Conservation (phyloP, 2,113 vertebrate species). For the Hydropotes inermis region DNA sequence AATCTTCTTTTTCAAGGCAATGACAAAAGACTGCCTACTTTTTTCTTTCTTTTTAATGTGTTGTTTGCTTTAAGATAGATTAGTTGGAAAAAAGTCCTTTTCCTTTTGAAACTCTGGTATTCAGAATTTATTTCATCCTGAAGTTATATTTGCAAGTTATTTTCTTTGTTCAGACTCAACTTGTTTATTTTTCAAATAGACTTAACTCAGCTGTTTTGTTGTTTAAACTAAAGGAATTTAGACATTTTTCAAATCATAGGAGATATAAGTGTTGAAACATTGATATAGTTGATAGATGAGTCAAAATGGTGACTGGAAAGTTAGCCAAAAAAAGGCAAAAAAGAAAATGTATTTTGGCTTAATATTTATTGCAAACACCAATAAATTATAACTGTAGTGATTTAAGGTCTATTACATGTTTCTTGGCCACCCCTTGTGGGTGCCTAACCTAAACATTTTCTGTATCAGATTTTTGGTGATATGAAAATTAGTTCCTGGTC, state of each 20-base stretch:
- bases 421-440: neutral
- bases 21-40: neutral
- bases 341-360: neutral
- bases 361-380: neutral
- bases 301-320: neutral
- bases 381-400: neutral
- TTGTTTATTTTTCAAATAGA: constrained; percentile 6
- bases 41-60: neutral
- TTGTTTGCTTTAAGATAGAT: neutral
- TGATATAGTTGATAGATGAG: neutral
- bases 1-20: neutral
- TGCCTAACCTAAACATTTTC: neutral
- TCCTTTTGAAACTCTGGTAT: neutral
- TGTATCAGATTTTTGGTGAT: neutral
- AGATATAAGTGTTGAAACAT: neutral
- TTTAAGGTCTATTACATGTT: neutral
- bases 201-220: neutral
- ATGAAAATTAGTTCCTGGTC: neutral
- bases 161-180: neutral
- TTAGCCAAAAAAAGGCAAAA: neutral
- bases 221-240: constrained; percentile 29
- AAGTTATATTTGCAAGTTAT: neutral
- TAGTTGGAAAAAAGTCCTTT: neutral
- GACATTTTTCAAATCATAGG: neutral
- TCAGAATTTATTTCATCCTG: neutral